These are phyloP conservation scores for Whitmania pigra DNA, from an alignment of 1,140 invertebrate genomes.

Conservation along the genomic window DNA sequence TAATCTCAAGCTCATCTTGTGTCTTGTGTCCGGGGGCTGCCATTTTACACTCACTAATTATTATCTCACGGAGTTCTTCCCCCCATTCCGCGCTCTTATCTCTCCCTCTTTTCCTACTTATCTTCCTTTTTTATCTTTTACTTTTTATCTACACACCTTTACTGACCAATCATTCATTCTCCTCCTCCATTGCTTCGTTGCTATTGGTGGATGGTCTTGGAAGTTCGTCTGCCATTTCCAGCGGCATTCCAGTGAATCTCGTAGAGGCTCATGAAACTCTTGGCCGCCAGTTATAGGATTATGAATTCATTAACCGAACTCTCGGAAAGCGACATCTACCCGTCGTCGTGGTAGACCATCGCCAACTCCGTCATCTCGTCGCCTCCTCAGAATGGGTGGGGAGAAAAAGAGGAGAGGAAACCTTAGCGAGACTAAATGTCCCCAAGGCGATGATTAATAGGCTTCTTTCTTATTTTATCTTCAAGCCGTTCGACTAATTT, in stretches of 20 bases:
- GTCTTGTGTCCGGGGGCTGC: not conserved
- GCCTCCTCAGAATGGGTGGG: not conserved
- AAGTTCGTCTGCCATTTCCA: not conserved
- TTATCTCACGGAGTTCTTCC: slow-evolving; percentile 4
- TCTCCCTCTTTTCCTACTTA: slow-evolving; percentile 7
- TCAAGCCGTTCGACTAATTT: no score
- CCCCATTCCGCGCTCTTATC: not conserved
- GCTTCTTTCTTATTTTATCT: not conserved
- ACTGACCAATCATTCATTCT: not conserved
- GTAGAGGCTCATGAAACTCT: no score
- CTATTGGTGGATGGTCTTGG: not conserved
- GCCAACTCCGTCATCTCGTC: not conserved
- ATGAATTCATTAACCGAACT: no score
- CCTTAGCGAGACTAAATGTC: not conserved
- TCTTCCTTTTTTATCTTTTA: not conserved
- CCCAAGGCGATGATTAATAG: not conserved
- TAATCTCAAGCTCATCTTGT: no score
- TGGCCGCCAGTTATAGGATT: no score
- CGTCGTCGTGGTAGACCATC: no score
- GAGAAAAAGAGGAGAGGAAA: not conserved
- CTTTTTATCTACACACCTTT: not conserved
- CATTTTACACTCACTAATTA: not conserved
- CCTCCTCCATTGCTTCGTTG: not conserved
- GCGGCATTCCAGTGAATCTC: slow-evolving; percentile 1
- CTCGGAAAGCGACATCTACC: no score